Conservation (phyloP, 2,888 invertebrate species). For the Margaritifera margaritifera region DNA sequence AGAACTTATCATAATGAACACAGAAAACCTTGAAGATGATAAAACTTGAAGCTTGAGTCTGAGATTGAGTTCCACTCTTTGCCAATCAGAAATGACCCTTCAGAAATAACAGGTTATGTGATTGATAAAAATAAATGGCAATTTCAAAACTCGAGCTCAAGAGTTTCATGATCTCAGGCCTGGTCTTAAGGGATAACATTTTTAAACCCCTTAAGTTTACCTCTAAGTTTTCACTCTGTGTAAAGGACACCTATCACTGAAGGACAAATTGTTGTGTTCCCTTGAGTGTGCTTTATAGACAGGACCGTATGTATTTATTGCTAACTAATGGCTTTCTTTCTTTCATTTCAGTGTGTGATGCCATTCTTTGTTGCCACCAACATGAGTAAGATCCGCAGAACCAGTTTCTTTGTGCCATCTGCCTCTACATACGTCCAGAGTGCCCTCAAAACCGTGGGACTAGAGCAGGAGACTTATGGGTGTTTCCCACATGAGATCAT, state of each 20-base stretch:
- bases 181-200: too few species aligned
- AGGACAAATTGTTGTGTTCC: background rate
- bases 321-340: background rate
- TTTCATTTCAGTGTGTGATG: slow-evolving; percentile 82
- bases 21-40: too few species aligned
- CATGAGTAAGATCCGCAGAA: slow-evolving; percentile 66
- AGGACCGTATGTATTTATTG: too few species aligned
- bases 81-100: too few species aligned
- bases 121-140: too few species aligned
- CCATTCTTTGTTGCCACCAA: slow-evolving; percentile 94
- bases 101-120: too few species aligned
- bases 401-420: slow-evolving; percentile 65
- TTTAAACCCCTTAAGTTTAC: too few species aligned
- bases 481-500: slow-evolving; percentile 69
- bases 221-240: background rate
- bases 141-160: too few species aligned
- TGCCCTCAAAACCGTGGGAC: slow-evolving; percentile 68
- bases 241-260: background rate
- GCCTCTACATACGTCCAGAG: slow-evolving; percentile 65
- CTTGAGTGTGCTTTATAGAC: background rate
- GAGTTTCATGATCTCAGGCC: too few species aligned
- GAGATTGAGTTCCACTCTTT: too few species aligned
- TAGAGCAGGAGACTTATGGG: slow-evolving; percentile 66
- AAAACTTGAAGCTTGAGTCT: too few species aligned
- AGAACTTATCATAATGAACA: too few species aligned